A percentile compares a stretch with the other conserved stretches of the same genome.
Evolutionary conservation across 1,140 invertebrate species (phyloP).

Genomic region (Drosophila eugracilis): DNA sequence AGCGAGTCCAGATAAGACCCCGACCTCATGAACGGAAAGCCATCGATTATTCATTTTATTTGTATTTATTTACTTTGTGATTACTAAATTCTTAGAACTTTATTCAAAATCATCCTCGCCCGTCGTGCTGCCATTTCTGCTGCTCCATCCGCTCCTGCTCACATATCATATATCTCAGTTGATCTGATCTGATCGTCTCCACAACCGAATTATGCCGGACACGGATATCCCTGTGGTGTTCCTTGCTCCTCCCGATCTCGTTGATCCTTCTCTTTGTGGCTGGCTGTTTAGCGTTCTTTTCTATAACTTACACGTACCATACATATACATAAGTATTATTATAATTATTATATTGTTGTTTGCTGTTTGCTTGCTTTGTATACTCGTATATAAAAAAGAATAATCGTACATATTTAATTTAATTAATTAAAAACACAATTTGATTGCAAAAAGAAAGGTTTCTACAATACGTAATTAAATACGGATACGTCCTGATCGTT

Average conservation of each 20-base stretch:
- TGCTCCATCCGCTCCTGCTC: slow-evolving; percentile 4
- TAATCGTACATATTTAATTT: slow-evolving; percentile 78
- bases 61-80: slow-evolving; percentile 77
- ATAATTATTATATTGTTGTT: slow-evolving; percentile 62
- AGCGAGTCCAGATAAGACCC: slow-evolving; percentile 2
- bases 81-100: slow-evolving; percentile 84
- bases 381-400: slow-evolving; percentile 83
- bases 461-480: slow-evolving; percentile 85
- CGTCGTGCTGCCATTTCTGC: slow-evolving; percentile 35
- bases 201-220: slow-evolving; percentile 26
- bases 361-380: slow-evolving; percentile 70
- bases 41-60: slow-evolving; percentile 57
- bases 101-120: slow-evolving; percentile 78
- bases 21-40: slow-evolving; percentile 5
- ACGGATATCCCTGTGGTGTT: slow-evolving; percentile 24
- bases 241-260: slow-evolving; percentile 1
- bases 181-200: slow-evolving; percentile 38
- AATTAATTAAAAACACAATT: slow-evolving; percentile 84
- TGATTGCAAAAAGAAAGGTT: slow-evolving; percentile 81
- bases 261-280: slow-evolving; percentile 12
- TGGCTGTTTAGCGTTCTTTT: slow-evolving; percentile 34
- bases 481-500: slow-evolving; percentile 84
- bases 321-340: slow-evolving; percentile 59
- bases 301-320: slow-evolving; percentile 57
- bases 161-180: slow-evolving; percentile 33